Evolutionary conservation across 2,797 vertebrate genomes (phyloP).

Genomic region (Parauchenoglanis ngamensis): DNA sequence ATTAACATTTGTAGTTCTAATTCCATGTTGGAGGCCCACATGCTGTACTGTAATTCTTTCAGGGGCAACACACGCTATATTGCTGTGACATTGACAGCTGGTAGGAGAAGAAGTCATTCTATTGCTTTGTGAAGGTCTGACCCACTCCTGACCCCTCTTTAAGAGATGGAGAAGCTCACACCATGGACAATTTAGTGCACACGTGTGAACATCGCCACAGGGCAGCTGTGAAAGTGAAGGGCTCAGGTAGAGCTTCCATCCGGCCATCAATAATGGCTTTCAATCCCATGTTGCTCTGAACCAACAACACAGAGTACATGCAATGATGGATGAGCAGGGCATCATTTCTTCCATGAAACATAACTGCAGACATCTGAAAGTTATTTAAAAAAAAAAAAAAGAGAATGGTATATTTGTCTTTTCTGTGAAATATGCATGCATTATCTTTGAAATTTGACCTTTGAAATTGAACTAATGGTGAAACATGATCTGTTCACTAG

Average conservation of each 20-base stretch:
- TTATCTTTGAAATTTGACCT: conserved; percentile 10
- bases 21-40: background rate
- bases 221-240: conserved; percentile 9
- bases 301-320: background rate
- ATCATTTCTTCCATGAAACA: background rate
- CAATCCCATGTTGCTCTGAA: background rate
- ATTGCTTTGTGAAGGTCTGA: conserved; percentile 29
- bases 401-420: background rate
- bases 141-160: conserved; percentile 43
- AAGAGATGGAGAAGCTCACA: conserved; percentile 27
- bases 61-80: background rate
- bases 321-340: background rate
- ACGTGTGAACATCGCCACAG: conserved; percentile 33
- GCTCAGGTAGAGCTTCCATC: conserved; percentile 39
- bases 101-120: conserved; percentile 14
- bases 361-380: background rate
- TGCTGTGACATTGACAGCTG: background rate
- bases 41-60: background rate
- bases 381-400: background rate
- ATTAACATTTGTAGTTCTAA: background rate
- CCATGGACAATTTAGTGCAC: conserved; percentile 35
- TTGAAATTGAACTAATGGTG: background rate
- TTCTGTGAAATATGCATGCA: background rate
- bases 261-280: conserved; percentile 10
- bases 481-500: background rate